phyloP scores from a whole-genome alignment of 2,113 vertebrate genomes.

The Gulo gulo region DNA sequence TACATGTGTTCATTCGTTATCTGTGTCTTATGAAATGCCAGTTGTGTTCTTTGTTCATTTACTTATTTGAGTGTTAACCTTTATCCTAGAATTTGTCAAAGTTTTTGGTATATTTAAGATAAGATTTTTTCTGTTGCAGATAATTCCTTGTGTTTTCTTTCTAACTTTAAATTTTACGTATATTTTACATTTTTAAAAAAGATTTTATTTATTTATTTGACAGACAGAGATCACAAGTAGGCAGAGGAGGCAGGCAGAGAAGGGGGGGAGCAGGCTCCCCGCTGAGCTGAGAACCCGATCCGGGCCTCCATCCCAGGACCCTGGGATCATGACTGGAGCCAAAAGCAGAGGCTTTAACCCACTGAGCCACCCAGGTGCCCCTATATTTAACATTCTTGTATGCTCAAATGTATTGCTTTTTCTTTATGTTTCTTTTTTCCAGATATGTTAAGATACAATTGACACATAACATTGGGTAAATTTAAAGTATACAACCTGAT shows the following conservation, averaged over 20 bases:
- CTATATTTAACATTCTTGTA: not conserved
- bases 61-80: not conserved
- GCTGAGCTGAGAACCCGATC: too few species aligned
- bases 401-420: not conserved
- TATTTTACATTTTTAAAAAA: not conserved
- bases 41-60: not conserved
- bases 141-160: not conserved
- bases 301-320: too few species aligned
- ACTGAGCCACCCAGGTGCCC: too few species aligned
- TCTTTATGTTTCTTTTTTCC: not conserved
- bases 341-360: too few species aligned
- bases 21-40: not conserved
- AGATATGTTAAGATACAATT: not conserved
- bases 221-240: too few species aligned
- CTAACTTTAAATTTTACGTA: not conserved
- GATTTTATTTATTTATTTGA: too few species aligned
- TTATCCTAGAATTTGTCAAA: not conserved
- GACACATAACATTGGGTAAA: not conserved
- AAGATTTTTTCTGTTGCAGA: not conserved
- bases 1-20: not conserved
- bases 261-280: too few species aligned
- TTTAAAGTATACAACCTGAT: not conserved
- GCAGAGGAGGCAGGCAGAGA: too few species aligned
- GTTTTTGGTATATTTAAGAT: not conserved
- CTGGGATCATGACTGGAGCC: too few species aligned